Percentiles rank a stretch among this genome's conserved stretches.
Evolutionary conservation across 1,140 invertebrate species (phyloP).

Genomic region (Achroia grisella): DNA sequence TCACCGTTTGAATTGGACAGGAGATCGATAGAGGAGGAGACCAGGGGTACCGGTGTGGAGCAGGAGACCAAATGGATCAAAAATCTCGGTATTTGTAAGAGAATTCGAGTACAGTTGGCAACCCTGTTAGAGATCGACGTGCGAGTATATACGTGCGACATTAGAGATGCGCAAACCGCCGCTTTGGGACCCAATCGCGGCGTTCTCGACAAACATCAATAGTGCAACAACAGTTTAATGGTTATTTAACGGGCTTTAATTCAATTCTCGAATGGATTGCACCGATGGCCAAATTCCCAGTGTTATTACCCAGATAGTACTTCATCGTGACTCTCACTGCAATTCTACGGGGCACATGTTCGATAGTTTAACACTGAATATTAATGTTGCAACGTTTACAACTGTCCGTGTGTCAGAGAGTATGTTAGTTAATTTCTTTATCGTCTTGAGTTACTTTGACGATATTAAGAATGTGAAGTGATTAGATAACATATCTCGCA

Average conservation of each 20-base stretch:
- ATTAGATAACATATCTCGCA: conserved; percentile 6
- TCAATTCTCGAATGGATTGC: conserved; percentile 61
- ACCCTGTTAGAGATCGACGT: too few relatives aligned
- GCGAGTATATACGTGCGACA: background rate
- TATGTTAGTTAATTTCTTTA: conserved; percentile 26
- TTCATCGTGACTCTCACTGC: conserved; percentile 42
- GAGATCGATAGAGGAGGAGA: too few relatives aligned
- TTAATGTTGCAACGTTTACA: conserved; percentile 45
- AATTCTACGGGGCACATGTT: conserved; percentile 24
- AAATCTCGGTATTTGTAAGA: too few relatives aligned
- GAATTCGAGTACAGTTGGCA: too few relatives aligned
- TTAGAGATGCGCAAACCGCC: conserved; percentile 16
- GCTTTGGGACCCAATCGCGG: conserved; percentile 9
- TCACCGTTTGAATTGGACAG: too few relatives aligned
- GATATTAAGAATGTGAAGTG: conserved; percentile 1
- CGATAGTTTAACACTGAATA: conserved; percentile 21
- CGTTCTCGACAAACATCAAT: conserved; percentile 46
- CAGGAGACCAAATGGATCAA: too few relatives aligned
- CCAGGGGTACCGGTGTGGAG: too few relatives aligned
- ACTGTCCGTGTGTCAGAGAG: conserved; percentile 27
- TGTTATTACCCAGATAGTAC: conserved; percentile 37
- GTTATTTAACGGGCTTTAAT: conserved; percentile 60
- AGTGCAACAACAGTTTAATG: conserved; percentile 54
- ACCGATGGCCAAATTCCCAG: conserved; percentile 48
- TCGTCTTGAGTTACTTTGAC: conserved; percentile 15